phyloP scores from a whole-genome alignment of 2,888 invertebrate genomes.

The Cerastis leucographa region DNA sequence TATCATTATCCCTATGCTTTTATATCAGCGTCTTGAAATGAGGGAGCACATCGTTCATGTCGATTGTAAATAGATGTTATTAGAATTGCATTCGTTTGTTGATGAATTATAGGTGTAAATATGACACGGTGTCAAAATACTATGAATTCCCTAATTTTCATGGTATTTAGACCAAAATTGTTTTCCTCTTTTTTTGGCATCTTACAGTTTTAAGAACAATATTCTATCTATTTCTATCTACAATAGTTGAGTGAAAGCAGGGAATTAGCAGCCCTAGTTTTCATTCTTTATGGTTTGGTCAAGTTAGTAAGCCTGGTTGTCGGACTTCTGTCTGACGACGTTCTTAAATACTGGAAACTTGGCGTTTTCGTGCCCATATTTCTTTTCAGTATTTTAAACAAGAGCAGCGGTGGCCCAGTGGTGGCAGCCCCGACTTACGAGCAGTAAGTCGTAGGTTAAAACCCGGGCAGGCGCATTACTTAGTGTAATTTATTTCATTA shows the following conservation, averaged over 20 bases:
- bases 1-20: conserved; percentile 54
- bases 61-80: neutral
- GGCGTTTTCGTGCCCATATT: neutral
- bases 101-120: neutral
- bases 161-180: neutral
- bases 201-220: neutral
- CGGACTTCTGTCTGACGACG: no score
- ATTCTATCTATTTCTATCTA: neutral
- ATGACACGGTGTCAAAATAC: neutral
- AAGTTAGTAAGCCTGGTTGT: no score
- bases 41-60: conserved; percentile 27
- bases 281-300: neutral
- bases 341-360: no score
- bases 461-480: no score
- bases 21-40: conserved; percentile 53
- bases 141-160: neutral
- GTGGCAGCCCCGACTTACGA: no score
- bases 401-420: no score
- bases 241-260: neutral
- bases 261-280: neutral
- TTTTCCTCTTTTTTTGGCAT: neutral
- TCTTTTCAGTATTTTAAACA: no score
- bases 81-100: neutral
- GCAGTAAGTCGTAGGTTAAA: no score
- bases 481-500: no score